These are phyloP conservation scores for Mythimna impura DNA, from an alignment of 2,888 invertebrate genomes.

Conservation along the genomic window DNA sequence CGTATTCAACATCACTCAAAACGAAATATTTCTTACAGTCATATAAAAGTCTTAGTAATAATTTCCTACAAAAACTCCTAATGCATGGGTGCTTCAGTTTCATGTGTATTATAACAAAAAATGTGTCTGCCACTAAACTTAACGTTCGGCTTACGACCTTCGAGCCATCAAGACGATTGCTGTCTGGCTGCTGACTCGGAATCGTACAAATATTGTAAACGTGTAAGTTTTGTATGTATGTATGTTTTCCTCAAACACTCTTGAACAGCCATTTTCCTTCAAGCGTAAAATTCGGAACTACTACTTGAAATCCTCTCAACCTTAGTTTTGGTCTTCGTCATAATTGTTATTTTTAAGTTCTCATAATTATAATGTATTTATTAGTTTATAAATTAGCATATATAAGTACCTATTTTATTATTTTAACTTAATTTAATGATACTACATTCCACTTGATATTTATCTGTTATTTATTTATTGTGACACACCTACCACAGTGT, in stretches of 20 bases:
- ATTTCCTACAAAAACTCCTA: conserved; percentile 53
- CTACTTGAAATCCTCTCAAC: too few species aligned
- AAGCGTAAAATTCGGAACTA: too few species aligned
- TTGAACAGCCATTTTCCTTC: neutral
- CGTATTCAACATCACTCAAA: conserved; percentile 22
- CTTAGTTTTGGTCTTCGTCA: too few species aligned
- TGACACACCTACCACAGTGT: too few species aligned
- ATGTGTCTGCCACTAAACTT: conserved; percentile 47
- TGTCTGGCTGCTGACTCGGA: conserved; percentile 54
- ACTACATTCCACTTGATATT: too few species aligned
- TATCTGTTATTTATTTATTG: too few species aligned
- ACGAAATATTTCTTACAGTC: conserved; percentile 23
- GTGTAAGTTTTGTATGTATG: neutral
- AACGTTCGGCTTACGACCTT: conserved; percentile 59
- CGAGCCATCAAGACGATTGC: conserved; percentile 45
- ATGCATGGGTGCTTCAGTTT: conserved; percentile 54
- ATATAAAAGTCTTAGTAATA: conserved; percentile 30
- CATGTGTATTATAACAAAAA: conserved; percentile 59
- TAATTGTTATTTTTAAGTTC: too few species aligned
- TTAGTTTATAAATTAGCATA: too few species aligned
- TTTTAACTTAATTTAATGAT: too few species aligned
- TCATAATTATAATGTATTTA: too few species aligned
- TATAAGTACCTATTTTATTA: too few species aligned
- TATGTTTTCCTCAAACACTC: neutral
- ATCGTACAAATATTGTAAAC: conserved; percentile 7